Base-by-base conservation (phyloP, 2,888 invertebrate species). In the Netelia virgata region DNA sequence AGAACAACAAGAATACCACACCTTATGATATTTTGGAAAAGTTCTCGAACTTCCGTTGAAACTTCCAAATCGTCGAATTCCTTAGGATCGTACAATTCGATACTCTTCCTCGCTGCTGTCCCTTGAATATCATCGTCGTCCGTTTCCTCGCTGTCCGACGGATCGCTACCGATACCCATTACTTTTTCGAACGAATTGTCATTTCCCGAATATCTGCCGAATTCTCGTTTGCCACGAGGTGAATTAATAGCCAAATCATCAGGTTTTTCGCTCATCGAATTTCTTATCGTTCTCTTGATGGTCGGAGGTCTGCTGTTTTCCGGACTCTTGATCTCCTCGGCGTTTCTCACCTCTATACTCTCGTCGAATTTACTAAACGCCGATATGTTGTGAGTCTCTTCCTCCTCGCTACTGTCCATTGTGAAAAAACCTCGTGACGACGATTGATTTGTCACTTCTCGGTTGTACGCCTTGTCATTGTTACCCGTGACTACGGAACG, bases 21-120 rank as follows among this genome's bases (percentile, higher is more conserved):
- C 97, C 97, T 97, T 90, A 97, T 96, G 85, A 99, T 99, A 90
- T 97, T 98, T 90, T 98, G 97, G 94, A 99, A 99, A 6, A 99
- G 94, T 90, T 99, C 98, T 91, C 97, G 98, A 87, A 98, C 96
- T 86, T 99, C 99, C 0, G 96, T 94, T 1, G 97, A 96, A 69
- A 98, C 97, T 81, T 97, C 95, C 82, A 99, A 94, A 91, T 97
- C 96, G 86, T 97, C 97, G 94, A 96, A 99, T 88, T 97, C 96
- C 87, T 96, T 96, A 1, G 98, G 97, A 94, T 98, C 97, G 93
- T 98, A 98, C 28, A 91, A 82, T 69, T 91, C 89, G 6, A 92
- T 81, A 0, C 84, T 79, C 59, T 91, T 93, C 20, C 88, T 90
- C 1, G 83, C 77, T 1, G 84, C 84, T 10, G 85, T 86, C 16